phyloP scores from a whole-genome alignment of 2,888 invertebrate genomes.

The Lamproptera curius region DNA sequence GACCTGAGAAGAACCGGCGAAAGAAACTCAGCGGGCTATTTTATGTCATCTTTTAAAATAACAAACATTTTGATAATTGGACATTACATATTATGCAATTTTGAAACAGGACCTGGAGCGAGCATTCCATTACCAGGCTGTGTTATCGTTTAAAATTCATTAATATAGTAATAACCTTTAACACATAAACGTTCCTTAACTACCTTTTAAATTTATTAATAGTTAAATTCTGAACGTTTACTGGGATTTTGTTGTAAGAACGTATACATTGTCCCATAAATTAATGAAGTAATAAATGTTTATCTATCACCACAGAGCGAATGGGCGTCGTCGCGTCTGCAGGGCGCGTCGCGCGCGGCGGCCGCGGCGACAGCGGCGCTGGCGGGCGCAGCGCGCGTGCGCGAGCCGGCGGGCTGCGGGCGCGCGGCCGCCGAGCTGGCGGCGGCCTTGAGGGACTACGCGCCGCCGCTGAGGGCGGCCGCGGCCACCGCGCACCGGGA shows the following conservation, averaged over 20 bases:
- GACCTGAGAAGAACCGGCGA: no score
- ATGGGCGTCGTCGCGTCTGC: conserved; percentile 65
- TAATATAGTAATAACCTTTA: no score
- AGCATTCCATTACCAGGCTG: no score
- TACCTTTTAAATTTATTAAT: no score
- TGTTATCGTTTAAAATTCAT: no score
- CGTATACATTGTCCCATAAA: not conserved
- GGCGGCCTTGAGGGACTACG: conserved; percentile 84
- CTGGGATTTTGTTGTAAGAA: not conserved
- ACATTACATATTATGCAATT: no score
- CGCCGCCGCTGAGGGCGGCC: conserved; percentile 86
- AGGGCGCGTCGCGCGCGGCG: conserved; percentile 82
- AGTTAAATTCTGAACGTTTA: no score
- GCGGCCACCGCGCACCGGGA: conserved; percentile 83
- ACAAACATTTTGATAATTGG: no score
- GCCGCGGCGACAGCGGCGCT: conserved; percentile 91
- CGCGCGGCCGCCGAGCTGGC: conserved; percentile 91
- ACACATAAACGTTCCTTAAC: no score
- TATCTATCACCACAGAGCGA: conserved; percentile 48
- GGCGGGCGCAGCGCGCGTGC: conserved; percentile 88
- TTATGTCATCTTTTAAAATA: no score
- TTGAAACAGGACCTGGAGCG: no score
- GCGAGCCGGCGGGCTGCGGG: conserved; percentile 87
- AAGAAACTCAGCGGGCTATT: no score
- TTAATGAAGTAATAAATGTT: not conserved